phyloP scores from a whole-genome alignment of 2,113 vertebrate genomes.

The Nematolebias whitei region DNA sequence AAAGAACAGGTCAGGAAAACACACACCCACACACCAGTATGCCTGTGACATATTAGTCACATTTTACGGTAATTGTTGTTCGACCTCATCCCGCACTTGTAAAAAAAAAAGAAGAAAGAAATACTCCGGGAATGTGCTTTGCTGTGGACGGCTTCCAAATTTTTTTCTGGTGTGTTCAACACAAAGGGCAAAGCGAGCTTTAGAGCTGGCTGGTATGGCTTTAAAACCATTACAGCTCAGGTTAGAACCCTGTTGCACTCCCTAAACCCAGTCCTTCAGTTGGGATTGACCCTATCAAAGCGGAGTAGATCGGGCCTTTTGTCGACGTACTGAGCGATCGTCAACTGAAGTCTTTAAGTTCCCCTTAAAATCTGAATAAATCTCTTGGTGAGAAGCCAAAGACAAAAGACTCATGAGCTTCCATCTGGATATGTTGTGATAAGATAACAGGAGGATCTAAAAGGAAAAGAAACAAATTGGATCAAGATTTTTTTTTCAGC shows the following conservation, averaged over 20 bases:
- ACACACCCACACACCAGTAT: slow-evolving; percentile 60
- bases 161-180: slow-evolving; percentile 76
- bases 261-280: slow-evolving; percentile 69
- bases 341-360: slow-evolving; percentile 53
- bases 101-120: slow-evolving; percentile 66
- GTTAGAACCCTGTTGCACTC: slow-evolving; percentile 62
- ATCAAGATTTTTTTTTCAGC: slow-evolving; percentile 31
- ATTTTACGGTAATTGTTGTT: slow-evolving; percentile 86
- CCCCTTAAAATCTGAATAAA: slow-evolving; percentile 60
- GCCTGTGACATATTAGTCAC: slow-evolving; percentile 85
- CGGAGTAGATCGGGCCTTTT: slow-evolving; percentile 63
- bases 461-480: slow-evolving; percentile 36
- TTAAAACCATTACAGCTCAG: slow-evolving; percentile 71
- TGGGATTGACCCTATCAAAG: slow-evolving; percentile 73
- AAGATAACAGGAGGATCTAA: slow-evolving; percentile 48
- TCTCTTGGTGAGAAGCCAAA: slow-evolving; percentile 58
- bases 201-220: slow-evolving; percentile 74
- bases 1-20: slow-evolving; percentile 63
- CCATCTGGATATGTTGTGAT: slow-evolving; percentile 65
- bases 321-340: slow-evolving; percentile 65
- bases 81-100: slow-evolving; percentile 79
- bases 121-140: slow-evolving; percentile 76
- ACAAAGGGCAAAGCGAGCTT: slow-evolving; percentile 75
- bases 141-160: slow-evolving; percentile 73
- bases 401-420: slow-evolving; percentile 58